Evolutionary conservation across 53 echinoderm and acorn worm species (phyloP), one percentile per base, ranked within the genome.

Genomic region (Temnopleurus reevesii): DNA sequence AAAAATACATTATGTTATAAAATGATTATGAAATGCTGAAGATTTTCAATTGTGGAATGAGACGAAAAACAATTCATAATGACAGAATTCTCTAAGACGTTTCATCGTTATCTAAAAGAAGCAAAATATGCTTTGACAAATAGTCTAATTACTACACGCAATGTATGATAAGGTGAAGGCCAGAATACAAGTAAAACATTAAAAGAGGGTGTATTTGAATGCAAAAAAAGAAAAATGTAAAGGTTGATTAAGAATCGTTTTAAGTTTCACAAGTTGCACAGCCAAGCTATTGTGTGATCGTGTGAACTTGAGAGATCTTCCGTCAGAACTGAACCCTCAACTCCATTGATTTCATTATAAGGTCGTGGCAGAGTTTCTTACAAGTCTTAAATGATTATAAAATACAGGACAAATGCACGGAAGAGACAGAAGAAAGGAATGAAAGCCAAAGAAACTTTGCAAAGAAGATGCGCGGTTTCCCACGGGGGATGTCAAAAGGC

Each of bases 321-420:
- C 21, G 44, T 47, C 23, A 59, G 12, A 85, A 85, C 60, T 85
- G 5, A 44, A 85, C 85, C 59, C 60, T 85, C 61, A 0, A 23
- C 45, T 47, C 60, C 46, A 85, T 85, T 85, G 43, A 44, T 44
- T 44, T 43, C 46, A 85, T 85, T 85, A 85, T 38, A 59, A 85
- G 60, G 85, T 59, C 60, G 59, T 43, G 60, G 60, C 18, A 4
- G 59, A 46, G 59, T 85, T 59, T 58, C 60, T 58, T 38, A 29
- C 59, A 59, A 85, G 85, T 85, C 85, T 60, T 85, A 85, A 85
- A 45, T 45, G 60, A 85, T 85, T 85, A 85, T 24, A 85, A 85
- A 23, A 85, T 36, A 24, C 38, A 56, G 55, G 21, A 83, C 23
- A 83, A 83, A 83, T 83, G 36, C 33, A 55, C 56, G 33, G 56